phyloP scores from a whole-genome alignment of 2,888 invertebrate genomes.

The Tipula helvola region DNA sequence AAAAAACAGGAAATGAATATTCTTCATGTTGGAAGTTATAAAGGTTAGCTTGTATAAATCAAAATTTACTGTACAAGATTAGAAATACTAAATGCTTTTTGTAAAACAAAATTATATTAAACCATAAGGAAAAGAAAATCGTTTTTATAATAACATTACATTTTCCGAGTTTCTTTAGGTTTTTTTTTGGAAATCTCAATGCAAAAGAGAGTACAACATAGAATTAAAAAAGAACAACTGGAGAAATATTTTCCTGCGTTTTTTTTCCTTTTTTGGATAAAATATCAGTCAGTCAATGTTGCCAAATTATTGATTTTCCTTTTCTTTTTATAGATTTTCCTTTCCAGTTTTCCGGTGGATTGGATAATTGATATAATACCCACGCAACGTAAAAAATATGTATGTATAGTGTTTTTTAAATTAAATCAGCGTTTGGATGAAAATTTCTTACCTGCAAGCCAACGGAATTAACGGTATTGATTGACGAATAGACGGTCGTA shows the following conservation, averaged over 20 bases:
- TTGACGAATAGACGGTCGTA: slow-evolving; percentile 53
- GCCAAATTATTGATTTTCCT: neutral
- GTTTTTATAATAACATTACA: neutral
- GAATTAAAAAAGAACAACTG: neutral
- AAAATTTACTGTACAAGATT: no score
- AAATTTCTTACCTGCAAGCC: slow-evolving; percentile 47
- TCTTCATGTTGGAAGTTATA: no score
- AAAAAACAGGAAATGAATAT: no score
- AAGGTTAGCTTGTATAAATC: no score
- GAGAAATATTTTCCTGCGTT: neutral
- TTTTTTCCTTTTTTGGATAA: neutral
- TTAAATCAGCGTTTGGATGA: neutral
- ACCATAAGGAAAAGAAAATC: neutral
- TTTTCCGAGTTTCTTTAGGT: neutral
- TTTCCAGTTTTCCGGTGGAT: slow-evolving; percentile 11
- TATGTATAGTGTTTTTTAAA: neutral
- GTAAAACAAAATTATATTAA: no score
- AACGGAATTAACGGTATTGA: slow-evolving; percentile 57
- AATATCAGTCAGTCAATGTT: neutral
- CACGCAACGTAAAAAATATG: neutral
- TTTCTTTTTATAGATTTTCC: neutral
- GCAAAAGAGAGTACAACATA: neutral
- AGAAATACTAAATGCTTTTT: no score
- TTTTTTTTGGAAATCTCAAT: neutral
- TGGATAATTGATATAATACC: neutral